A percentile compares a stretch with the other conserved stretches of the same genome.
Evolutionary conservation across 2,113 vertebrate species (phyloP).

Genomic region (Cyprinodon brontotheroides): DNA sequence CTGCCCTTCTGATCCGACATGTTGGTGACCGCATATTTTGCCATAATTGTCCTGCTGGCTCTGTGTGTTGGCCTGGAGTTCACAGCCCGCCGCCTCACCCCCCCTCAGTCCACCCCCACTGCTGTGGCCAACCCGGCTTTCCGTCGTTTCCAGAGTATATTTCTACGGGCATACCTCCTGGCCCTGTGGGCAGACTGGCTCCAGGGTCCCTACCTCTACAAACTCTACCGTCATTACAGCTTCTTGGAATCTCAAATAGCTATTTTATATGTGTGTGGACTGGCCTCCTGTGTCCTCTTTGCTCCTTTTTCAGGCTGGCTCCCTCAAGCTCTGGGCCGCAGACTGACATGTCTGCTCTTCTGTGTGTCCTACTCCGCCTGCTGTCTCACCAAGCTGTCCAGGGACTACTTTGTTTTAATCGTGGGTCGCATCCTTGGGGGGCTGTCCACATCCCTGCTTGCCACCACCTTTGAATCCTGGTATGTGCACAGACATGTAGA

Average conservation of each 20-base stretch:
- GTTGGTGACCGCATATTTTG: conserved; percentile 86
- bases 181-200: conserved; percentile 93
- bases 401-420: conserved; percentile 89
- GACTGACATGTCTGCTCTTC: conserved; percentile 88
- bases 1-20: conserved; percentile 68
- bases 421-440: conserved; percentile 87
- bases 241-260: conserved; percentile 94
- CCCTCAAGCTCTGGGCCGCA: conserved; percentile 84
- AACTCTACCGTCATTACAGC: conserved; percentile 92
- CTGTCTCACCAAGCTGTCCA: conserved; percentile 90
- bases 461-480: conserved; percentile 90
- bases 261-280: conserved; percentile 91
- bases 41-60: conserved; percentile 80
- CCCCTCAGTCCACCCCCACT: conserved; percentile 55
- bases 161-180: conserved; percentile 87
- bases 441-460: conserved; percentile 88
- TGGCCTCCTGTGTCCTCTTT: conserved; percentile 88
- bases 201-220: conserved; percentile 94
- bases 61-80: conserved; percentile 85
- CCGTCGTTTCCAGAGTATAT: conserved; percentile 84
- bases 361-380: conserved; percentile 86
- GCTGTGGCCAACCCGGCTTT: conserved; percentile 87
- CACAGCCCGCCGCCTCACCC: conserved; percentile 80
- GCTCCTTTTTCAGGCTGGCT: conserved; percentile 85
- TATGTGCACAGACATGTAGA: conserved; percentile 88